These are phyloP conservation scores for Sinodicranocentrus sp. DNA, from an alignment of 2,888 invertebrate species.

Conservation along the genomic window DNA sequence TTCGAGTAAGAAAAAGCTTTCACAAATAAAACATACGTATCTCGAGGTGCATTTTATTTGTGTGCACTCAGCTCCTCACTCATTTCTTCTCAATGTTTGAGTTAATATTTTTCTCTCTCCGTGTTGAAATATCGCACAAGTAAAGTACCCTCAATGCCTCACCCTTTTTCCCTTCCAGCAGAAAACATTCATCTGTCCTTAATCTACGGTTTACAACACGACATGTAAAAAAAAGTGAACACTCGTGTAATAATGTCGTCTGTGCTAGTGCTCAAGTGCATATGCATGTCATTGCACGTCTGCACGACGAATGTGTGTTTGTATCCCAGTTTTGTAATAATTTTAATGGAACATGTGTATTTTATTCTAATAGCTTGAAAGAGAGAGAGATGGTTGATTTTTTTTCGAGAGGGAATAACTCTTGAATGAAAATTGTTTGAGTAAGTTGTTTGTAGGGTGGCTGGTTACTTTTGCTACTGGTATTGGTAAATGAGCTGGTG, in stretches of 20 bases:
- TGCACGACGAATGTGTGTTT: neutral
- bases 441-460: slow-evolving; percentile 22
- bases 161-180: slow-evolving; percentile 7
- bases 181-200: neutral
- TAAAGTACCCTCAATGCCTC: no score
- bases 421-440: neutral
- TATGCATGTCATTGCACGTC: neutral
- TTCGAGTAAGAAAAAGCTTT: no score
- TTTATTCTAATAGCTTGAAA: slow-evolving; percentile 36
- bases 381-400: neutral
- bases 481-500: no score
- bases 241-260: neutral
- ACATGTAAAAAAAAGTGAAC: neutral
- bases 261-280: neutral
- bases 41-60: neutral
- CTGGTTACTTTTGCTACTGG: neutral
- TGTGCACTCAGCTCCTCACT: neutral
- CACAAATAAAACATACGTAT: no score
- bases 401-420: no score
- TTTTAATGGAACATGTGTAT: slow-evolving; percentile 67
- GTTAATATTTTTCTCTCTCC: no score
- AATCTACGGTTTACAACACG: neutral
- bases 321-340: slow-evolving; percentile 44
- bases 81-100: neutral
- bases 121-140: no score